Base-by-base conservation (phyloP, 2,888 invertebrate genomes). In the Baccha elongata region DNA sequence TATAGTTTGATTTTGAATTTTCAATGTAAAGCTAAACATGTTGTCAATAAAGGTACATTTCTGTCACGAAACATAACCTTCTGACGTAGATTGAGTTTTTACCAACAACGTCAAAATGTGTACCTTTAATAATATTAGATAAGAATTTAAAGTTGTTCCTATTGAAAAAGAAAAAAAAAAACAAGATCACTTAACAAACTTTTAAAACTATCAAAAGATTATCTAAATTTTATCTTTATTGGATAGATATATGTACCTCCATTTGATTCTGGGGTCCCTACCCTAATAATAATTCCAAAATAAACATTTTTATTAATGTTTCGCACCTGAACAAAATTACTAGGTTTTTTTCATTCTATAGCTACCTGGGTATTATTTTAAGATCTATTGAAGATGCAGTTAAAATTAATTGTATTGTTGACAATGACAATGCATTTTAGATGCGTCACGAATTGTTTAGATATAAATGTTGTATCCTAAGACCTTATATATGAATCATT, bases 1-100 rank as follows among this genome's bases (percentile, higher is more conserved):
- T 7, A 13, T n/a, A 37, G 10, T 37, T 55, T 3, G 5, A 15
- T 55, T 7, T 35, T 37, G 37, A 55, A 37, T 55, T 35, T 21
- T 55, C 37, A 55, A 55, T 55, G 21, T 37, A 37, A 37, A 55
- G 55, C 55, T 55, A 55, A 55, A 37, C 37, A 37, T 37, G 8
- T 55, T 37, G 55, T 55, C 35, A 55, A 55, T 55, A 55, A 5
- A 23, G 53, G 8, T 26, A 26, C 10, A 3, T 17, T 42, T 42
- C 35, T 37, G 53, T 53, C 35, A 37, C 19, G 35, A 35, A 13
- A 53, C 19, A 19, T 29, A 35, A 21, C 5, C 53, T 52, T 26
- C 1, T 19, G 11, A 37, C 21, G 21, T 55, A 13, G n/a, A n/a
- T 50, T 17, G 13, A 15, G 1, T 15, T 42, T 3, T 42, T 42